Base-by-base conservation (phyloP, 2,797 vertebrate genomes). In the Sardinella longiceps region DNA sequence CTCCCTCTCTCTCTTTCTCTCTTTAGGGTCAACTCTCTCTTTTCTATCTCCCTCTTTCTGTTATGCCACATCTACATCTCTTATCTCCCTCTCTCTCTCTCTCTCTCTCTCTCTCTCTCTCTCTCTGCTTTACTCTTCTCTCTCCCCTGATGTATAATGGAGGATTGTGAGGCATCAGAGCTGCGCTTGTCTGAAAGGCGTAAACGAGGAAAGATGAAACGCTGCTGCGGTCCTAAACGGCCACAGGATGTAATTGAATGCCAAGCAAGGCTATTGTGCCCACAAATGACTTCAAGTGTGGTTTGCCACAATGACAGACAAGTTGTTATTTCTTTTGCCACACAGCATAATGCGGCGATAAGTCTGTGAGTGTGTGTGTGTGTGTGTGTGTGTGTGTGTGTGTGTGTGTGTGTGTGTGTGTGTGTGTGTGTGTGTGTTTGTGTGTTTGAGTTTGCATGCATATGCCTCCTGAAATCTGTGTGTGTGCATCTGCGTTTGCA, bases 141-240 rank as follows among this genome's bases (percentile, higher is more conserved):
- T 11, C 58, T 95, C 97, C 97, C 96, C 95, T 97, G 96, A 97
- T 98, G 97, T 96, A 96, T 96, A 98, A 97, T 96, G 96, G 94
- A 95, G 95, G 95, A 96, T 96, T 96, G 96, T 96, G 93, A 91
- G 95, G 96, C 94, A 96, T 96, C 94, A 95, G 95, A 97, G 95
- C 96, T 95, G 95, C 95, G 97, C 96, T 93, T 92, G 94, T 95
- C 95, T 92, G 93, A 95, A 96, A 97, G 96, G 95, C 96, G 94
- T 94, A 95, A 96, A 96, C 95, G 93, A 58, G 85, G 60, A 84
- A 90, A 86, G 87, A 87, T 80, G 85, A 88, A 89, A 92, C 86
- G 91, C 87, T 97, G 91, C 87, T 97, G 96, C 93, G 94, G 92
- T 96, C 94, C 96, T 94, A 96, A 97, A 96, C 95, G 95, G 92